phyloP scores from a whole-genome alignment of 2,113 vertebrate genomes.

The Laticauda colubrina region DNA sequence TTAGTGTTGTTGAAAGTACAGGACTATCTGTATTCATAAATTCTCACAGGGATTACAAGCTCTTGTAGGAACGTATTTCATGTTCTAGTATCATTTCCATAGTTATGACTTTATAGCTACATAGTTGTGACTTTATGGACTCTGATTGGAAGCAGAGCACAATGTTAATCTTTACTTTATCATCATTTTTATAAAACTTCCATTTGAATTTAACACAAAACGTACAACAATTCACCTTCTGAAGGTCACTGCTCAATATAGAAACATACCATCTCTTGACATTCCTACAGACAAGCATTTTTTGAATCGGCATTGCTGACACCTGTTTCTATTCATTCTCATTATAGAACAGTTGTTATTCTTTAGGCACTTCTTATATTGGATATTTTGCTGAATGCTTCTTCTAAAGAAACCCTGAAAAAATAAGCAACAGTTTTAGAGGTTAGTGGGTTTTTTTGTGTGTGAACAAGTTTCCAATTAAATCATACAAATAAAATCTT shows the following conservation, averaged over 20 bases:
- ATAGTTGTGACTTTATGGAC: neutral
- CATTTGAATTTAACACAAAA: conserved; percentile 17
- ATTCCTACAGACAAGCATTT: conserved; percentile 97
- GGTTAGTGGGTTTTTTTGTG: neutral
- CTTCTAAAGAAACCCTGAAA: conserved; percentile 94
- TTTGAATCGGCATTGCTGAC: conserved; percentile 97
- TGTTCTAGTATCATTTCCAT: neutral
- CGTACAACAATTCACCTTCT: conserved; percentile 2
- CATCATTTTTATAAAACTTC: neutral
- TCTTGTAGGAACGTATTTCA: neutral
- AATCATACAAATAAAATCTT: neutral
- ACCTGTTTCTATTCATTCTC: conserved; percentile 96
- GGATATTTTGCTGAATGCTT: conserved; percentile 99
- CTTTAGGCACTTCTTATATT: conserved; percentile 99
- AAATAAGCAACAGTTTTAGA: conserved; percentile 35
- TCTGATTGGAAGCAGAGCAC: neutral
- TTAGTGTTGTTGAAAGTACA: neutral
- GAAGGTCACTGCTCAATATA: conserved; percentile 10
- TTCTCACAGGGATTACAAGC: neutral
- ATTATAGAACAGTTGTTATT: conserved; percentile 96
- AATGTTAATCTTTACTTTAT: neutral
- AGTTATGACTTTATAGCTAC: neutral
- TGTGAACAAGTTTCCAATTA: neutral
- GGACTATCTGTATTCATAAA: neutral
- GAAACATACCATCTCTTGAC: conserved; percentile 92